These are phyloP conservation scores for Sigmodon hispidus DNA, from an alignment of 2,113 vertebrate species.

Conservation along the genomic window DNA sequence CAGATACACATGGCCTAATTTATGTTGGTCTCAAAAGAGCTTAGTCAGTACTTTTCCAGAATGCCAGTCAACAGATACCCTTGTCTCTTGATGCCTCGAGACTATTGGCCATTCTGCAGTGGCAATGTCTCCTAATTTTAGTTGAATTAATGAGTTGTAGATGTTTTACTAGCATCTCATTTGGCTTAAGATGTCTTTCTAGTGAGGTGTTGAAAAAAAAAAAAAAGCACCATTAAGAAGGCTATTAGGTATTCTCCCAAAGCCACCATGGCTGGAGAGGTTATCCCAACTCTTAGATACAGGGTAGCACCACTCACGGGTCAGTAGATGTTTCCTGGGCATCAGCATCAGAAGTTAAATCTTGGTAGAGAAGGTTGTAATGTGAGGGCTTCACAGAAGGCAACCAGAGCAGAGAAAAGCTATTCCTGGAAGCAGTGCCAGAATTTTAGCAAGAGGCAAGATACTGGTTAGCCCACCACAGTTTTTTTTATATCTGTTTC, in stretches of 20 bases:
- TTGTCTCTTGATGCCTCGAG: not conserved
- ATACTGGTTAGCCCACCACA: rapidly evolving
- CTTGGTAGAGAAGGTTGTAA: not conserved
- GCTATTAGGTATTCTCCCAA: not conserved
- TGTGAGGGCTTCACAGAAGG: not conserved
- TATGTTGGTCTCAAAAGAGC: not conserved
- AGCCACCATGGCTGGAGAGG: not conserved
- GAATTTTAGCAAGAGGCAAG: not conserved
- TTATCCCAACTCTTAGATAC: not conserved
- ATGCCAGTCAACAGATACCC: not conserved
- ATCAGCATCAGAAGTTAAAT: not conserved
- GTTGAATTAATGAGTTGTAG: not conserved
- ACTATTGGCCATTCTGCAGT: not conserved
- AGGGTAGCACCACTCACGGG: rapidly evolving
- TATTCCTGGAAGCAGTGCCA: not conserved
- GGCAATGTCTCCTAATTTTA: not conserved
- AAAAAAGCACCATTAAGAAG: not conserved
- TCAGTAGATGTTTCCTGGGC: no score
- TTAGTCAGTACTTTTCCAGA: not conserved
- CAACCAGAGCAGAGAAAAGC: not conserved
- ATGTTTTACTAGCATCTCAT: not conserved
- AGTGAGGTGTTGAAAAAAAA: not conserved
- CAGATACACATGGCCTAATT: rapidly evolving
- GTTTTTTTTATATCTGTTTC: not conserved
- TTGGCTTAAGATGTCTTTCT: not conserved